A percentile compares a stretch with the other conserved stretches of the same genome.
Evolutionary conservation across 2,113 vertebrate species (phyloP).

Genomic region (Vanacampus margaritifer): DNA sequence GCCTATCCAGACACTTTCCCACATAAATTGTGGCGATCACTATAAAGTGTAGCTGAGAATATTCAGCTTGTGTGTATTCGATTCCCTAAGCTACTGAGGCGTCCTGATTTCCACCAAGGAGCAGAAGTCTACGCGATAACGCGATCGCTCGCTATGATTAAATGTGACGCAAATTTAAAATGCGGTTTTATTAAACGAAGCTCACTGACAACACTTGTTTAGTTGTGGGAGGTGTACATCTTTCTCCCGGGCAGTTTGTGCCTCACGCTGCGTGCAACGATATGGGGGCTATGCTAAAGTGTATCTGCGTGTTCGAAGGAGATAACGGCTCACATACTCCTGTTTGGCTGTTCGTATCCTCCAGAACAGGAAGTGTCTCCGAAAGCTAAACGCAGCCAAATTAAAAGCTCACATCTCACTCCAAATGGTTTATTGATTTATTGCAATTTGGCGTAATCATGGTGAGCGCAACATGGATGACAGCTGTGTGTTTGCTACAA

Average conservation of each 20-base stretch:
- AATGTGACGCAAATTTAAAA: constrained; percentile 1
- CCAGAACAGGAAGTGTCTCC: constrained; percentile 38
- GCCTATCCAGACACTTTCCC: not conserved
- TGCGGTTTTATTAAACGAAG: not conserved
- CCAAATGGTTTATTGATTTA: constrained; percentile 24
- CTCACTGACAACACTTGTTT: constrained; percentile 21
- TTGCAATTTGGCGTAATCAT: constrained; percentile 10
- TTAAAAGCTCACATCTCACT: constrained; percentile 28
- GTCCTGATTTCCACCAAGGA: not conserved
- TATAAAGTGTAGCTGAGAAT: not conserved
- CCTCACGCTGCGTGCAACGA: constrained; percentile 28
- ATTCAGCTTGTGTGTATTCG: not conserved
- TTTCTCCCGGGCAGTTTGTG: constrained; percentile 20
- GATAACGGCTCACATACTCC: constrained; percentile 40
- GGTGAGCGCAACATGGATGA: not conserved
- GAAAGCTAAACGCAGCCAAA: constrained; percentile 32
- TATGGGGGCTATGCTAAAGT: constrained; percentile 18
- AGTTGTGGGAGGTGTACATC: constrained; percentile 9
- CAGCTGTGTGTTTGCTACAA: not conserved
- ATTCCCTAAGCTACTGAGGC: not conserved
- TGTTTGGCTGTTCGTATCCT: constrained; percentile 41
- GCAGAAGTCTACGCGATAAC: not conserved
- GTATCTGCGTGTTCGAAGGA: constrained; percentile 26
- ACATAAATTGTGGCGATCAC: not conserved
- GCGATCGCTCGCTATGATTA: not conserved